Evolutionary conservation across 2,797 vertebrate genomes (phyloP), one percentile per base, ranked within the genome.

Genomic region (Protosalanx chinensis): DNA sequence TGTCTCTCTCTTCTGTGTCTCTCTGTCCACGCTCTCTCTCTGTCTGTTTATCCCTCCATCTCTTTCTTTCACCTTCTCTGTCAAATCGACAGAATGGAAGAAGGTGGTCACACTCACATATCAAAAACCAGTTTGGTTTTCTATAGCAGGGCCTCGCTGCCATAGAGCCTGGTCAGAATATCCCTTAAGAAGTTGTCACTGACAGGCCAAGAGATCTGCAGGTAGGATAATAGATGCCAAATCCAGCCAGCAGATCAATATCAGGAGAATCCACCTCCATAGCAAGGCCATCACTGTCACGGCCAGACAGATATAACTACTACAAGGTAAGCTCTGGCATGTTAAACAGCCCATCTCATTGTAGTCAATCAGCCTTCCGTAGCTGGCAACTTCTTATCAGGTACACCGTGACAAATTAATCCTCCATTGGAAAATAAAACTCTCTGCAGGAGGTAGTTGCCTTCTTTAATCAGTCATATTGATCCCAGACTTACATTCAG

Each of bases 11-110:
- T 8, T 57, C 16, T 3, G 2, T 32, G 13, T 18, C 4, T 20
- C 46, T 61, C 10, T 27, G 2, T 12, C 7, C 57, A 20, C 59
- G 12, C 59, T 61, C 59, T 61, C 59, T 32, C 23, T 61, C 18
- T 46, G 56, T 33, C 58, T 73, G 12, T 76, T 30, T 49, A 64
- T 46, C 41, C 10, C 10, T 46, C 41, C 41, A 46, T 46, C 10
- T 3, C 10, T 46, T 46, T 46, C 41, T 13, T 46, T 46, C 7
- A 46, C 41, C 41, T 46, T 37, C 35, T 37, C 35, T 37, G 35
- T 37, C 35, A 37, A 37, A 8, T 35, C 0, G 37, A 41, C 5
- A 41, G 7, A 46, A 46, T 46, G 41, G 1, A 41, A 41, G 37
- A 46, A 46, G 12, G 41, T 46, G 41, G 10, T 46, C 41, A 13